These are phyloP conservation scores for Cyphomyrus discorhynchus DNA, from an alignment of 2,113 vertebrate genomes.

Conservation along the genomic window DNA sequence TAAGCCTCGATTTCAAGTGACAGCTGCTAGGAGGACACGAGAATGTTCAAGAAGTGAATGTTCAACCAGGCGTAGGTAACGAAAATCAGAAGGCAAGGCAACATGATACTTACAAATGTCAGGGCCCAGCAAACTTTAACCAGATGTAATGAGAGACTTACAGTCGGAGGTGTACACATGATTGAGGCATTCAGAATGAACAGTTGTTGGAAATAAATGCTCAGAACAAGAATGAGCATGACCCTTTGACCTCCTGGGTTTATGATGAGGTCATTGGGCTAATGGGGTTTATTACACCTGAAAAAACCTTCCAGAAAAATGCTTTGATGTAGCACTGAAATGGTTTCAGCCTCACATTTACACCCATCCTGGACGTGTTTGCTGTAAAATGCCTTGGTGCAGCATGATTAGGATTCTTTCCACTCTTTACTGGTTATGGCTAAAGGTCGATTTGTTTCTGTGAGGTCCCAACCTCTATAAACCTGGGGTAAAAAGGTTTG, in stretches of 20 bases:
- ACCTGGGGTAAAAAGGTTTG: constrained; percentile 64
- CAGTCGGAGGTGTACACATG: not conserved
- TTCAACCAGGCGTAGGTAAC: not conserved
- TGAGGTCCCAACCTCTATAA: constrained; percentile 51
- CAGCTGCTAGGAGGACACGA: not conserved
- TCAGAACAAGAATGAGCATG: not conserved
- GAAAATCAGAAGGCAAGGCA: not conserved
- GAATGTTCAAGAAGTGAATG: not conserved
- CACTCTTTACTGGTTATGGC: constrained; percentile 18
- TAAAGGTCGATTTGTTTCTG: constrained; percentile 53
- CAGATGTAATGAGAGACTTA: not conserved
- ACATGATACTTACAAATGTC: not conserved
- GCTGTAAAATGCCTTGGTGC: not conserved
- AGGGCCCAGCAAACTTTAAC: not conserved
- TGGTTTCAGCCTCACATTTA: not conserved
- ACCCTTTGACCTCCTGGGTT: not conserved
- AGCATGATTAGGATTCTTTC: not conserved
- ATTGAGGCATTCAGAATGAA: not conserved
- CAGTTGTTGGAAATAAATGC: not conserved
- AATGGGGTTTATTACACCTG: not conserved
- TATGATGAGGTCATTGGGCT: not conserved
- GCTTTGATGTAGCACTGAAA: not conserved
- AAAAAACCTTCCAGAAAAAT: not conserved
- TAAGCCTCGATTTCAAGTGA: not conserved
- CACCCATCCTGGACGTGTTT: not conserved